These are phyloP conservation scores for Elmis aenea DNA, from an alignment of 2,888 invertebrate species.

Conservation along the genomic window DNA sequence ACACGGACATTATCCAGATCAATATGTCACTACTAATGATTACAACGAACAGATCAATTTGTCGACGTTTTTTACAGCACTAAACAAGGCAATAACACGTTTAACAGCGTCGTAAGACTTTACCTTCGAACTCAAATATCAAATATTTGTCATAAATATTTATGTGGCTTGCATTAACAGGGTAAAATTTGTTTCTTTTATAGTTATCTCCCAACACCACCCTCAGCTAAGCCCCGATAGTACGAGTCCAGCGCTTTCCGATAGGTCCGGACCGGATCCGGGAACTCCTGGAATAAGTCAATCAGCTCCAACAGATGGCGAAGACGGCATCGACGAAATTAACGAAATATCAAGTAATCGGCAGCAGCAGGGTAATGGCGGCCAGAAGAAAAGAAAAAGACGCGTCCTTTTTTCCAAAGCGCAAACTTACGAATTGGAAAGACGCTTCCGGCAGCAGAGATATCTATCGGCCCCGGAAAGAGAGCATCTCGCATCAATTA, in stretches of 20 bases:
- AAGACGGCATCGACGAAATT: slow-evolving; percentile 14
- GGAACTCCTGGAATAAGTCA: slow-evolving; percentile 23
- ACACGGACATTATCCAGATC: too few relatives aligned
- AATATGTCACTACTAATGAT: too few relatives aligned
- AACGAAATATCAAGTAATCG: slow-evolving; percentile 20
- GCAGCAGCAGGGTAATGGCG: slow-evolving; percentile 45
- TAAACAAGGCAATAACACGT: too few relatives aligned
- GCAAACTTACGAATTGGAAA: slow-evolving; percentile 93
- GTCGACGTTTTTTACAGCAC: too few relatives aligned
- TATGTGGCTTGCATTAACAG: not conserved
- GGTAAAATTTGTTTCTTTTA: slow-evolving; percentile 2
- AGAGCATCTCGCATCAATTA: slow-evolving; percentile 92
- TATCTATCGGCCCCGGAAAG: slow-evolving; percentile 97
- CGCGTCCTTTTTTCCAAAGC: slow-evolving; percentile 96
- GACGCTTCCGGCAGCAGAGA: slow-evolving; percentile 91
- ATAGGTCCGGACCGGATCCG: slow-evolving; percentile 53
- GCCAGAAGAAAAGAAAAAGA: slow-evolving; percentile 87
- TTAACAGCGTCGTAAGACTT: too few relatives aligned
- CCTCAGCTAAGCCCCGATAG: slow-evolving; percentile 81
- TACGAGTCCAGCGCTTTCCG: slow-evolving; percentile 78
- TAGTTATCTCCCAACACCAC: slow-evolving; percentile 24
- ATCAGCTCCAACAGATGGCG: slow-evolving; percentile 8
- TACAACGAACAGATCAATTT: too few relatives aligned
- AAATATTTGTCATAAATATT: too few relatives aligned
- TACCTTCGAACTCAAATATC: too few relatives aligned